Conservation (phyloP, 1,140 invertebrate species). For the Sminthurinus signatus region DNA sequence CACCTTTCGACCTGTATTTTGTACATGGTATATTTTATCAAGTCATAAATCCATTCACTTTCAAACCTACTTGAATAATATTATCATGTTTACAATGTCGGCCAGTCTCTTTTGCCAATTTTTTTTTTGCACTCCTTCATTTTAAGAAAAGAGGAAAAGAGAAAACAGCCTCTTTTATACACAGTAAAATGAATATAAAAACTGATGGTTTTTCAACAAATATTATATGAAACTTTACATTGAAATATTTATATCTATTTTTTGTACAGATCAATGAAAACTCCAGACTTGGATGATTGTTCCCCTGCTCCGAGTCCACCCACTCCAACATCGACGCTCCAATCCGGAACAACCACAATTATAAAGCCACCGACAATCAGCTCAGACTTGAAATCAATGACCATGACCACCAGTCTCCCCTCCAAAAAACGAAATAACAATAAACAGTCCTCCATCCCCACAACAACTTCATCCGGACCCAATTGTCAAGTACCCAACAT, state of each 20-base stretch:
- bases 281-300: constrained; percentile 17
- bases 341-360: no score
- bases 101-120: neutral
- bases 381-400: neutral
- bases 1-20: no score
- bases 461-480: constrained; percentile 7
- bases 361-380: neutral
- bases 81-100: neutral
- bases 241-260: no score
- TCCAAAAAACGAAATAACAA: constrained; percentile 4
- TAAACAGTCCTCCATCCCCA: neutral
- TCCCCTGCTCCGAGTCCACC: constrained; percentile 1
- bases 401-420: neutral
- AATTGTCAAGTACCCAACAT: neutral
- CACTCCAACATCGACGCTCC: neutral
- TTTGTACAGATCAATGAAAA: constrained; percentile 17
- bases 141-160: neutral
- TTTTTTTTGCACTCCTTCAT: neutral
- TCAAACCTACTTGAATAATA: no score
- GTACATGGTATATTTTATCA: no score
- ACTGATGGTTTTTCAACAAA: neutral
- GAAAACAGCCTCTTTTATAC: neutral
- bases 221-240: neutral
- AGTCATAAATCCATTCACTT: no score
- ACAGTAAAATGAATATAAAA: neutral